These are phyloP conservation scores for Eurystomus gularis DNA, from an alignment of 2,113 vertebrate species.

Conservation along the genomic window DNA sequence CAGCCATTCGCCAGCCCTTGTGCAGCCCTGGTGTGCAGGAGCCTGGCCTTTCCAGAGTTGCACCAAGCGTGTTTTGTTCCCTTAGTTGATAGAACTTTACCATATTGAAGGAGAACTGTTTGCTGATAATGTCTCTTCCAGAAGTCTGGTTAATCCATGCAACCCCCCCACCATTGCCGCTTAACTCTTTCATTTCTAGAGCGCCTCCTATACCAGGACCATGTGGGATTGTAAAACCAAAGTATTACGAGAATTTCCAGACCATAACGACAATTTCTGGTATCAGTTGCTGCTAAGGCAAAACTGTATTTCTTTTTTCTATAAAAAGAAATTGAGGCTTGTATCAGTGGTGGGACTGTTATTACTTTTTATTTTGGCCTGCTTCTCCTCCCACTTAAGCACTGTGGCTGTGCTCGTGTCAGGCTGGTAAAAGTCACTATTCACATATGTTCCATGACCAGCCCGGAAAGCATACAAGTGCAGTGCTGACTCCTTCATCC, in stretches of 20 bases:
- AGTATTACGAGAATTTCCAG: not conserved
- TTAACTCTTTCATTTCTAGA: conserved; percentile 23
- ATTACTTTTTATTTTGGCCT: not conserved
- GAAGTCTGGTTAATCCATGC: not conserved
- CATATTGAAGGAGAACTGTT: not conserved
- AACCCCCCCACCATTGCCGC: not conserved
- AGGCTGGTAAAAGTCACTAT: not conserved
- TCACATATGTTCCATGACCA: not conserved
- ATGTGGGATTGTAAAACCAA: not conserved
- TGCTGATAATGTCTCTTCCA: not conserved
- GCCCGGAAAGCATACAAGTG: not conserved
- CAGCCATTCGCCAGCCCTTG: not conserved
- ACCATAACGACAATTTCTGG: not conserved
- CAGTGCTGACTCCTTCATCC: not conserved
- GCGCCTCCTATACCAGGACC: not conserved
- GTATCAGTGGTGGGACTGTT: not conserved
- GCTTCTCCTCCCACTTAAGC: not conserved
- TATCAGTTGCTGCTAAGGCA: not conserved
- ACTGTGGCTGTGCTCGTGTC: not conserved
- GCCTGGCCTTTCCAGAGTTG: not conserved
- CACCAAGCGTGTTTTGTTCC: not conserved
- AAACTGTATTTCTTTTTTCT: not conserved
- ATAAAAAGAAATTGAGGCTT: not conserved
- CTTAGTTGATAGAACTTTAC: not conserved
- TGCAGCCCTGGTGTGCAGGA: rapidly evolving